These are phyloP conservation scores for Lithobates pipiens DNA, from an alignment of 2,797 vertebrate genomes.

Conservation along the genomic window DNA sequence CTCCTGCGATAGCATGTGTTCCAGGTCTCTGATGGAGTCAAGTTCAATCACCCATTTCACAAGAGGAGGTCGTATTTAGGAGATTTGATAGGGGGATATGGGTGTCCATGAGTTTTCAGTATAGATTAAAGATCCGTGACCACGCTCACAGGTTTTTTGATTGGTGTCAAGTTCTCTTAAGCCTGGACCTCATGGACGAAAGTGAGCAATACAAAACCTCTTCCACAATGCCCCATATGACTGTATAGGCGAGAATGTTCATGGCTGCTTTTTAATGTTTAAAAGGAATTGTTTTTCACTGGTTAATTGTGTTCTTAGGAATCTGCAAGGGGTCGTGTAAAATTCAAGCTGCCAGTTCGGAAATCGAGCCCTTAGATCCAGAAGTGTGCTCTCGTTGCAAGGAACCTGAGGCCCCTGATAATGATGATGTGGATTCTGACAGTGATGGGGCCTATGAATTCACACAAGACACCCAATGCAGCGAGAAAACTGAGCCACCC, in stretches of 20 bases:
- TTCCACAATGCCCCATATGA: neutral
- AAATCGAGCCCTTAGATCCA: slow-evolving; percentile 80
- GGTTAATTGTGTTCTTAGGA: slow-evolving; percentile 63
- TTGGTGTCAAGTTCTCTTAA: too few relatives aligned
- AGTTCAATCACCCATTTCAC: too few relatives aligned
- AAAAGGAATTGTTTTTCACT: neutral
- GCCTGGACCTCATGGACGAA: too few relatives aligned
- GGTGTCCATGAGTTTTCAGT: too few relatives aligned
- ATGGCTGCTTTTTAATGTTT: neutral
- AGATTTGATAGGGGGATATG: too few relatives aligned
- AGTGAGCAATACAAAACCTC: neutral
- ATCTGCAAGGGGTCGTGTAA: slow-evolving; percentile 85
- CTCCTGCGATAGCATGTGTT: too few relatives aligned
- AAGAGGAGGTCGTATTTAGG: too few relatives aligned
- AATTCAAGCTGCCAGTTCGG: slow-evolving; percentile 83
- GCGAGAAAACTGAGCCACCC: slow-evolving; percentile 78
- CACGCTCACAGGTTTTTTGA: too few relatives aligned
- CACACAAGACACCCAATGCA: slow-evolving; percentile 87
- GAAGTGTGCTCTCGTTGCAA: slow-evolving; percentile 93
- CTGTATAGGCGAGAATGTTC: too few relatives aligned
- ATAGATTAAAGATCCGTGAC: too few relatives aligned
- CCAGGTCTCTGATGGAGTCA: too few relatives aligned
- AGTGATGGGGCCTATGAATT: slow-evolving; percentile 93
- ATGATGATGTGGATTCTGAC: slow-evolving; percentile 87
- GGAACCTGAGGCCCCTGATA: slow-evolving; percentile 82